Evolutionary conservation across 2,113 vertebrate species (phyloP).

Genomic region (Phocoena sinus): DNA sequence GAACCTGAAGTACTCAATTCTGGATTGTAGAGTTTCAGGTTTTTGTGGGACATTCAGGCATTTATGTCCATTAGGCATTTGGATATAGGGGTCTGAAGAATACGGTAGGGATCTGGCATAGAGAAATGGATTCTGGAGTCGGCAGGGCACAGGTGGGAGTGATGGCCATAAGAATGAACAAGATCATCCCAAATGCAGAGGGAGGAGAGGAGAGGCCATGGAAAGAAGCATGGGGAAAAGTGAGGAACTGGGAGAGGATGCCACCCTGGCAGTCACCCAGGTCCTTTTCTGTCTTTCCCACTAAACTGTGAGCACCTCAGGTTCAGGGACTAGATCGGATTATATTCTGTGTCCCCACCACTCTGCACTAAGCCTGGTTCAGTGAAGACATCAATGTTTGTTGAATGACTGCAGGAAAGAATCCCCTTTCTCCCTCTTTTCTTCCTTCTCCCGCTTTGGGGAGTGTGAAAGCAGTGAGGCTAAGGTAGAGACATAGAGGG

Average conservation of each 20-base stretch:
- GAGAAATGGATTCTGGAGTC: not conserved
- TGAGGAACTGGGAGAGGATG: not conserved
- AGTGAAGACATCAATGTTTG: not conserved
- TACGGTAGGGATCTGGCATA: not conserved
- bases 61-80: not conserved
- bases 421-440: not conserved
- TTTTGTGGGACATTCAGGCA: not conserved
- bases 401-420: not conserved
- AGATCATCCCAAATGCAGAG: not conserved
- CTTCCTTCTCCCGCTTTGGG: not conserved
- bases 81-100: not conserved
- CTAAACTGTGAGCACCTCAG: not conserved
- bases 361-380: not conserved
- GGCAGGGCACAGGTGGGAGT: not conserved
- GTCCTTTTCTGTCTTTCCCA: not conserved
- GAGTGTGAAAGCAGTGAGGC: not conserved
- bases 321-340: not conserved
- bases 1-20: not conserved
- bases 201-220: not conserved
- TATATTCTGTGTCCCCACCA: not conserved
- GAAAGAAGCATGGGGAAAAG: not conserved
- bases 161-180: not conserved
- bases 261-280: not conserved
- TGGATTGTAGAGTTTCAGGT: not conserved
- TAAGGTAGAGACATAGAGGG: not conserved